These are phyloP conservation scores for Megalonaias nervosa DNA, from an alignment of 1,140 invertebrate species.

Conservation along the genomic window DNA sequence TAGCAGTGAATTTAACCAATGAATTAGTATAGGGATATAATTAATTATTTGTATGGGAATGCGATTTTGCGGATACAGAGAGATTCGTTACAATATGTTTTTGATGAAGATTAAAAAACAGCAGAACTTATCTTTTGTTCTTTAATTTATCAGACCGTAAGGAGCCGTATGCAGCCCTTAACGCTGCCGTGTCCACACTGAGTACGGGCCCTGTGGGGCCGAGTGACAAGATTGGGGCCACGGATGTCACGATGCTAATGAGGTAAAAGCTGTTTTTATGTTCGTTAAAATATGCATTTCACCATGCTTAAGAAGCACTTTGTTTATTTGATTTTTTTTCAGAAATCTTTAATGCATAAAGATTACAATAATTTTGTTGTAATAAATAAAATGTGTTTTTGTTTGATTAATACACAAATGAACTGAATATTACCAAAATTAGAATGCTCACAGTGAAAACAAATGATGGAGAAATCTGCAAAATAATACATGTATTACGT, in stretches of 20 bases:
- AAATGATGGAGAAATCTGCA: too few relatives aligned
- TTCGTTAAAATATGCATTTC: too few relatives aligned
- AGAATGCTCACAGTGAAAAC: too few relatives aligned
- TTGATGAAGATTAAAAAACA: neutral
- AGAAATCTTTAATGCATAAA: too few relatives aligned
- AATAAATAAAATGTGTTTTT: too few relatives aligned
- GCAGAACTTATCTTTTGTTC: neutral
- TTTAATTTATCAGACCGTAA: conserved; percentile 21
- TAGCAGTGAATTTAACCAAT: too few relatives aligned
- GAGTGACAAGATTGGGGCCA: conserved; percentile 52
- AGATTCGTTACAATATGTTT: neutral
- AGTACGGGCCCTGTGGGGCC: conserved; percentile 63
- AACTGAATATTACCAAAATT: too few relatives aligned
- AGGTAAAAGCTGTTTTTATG: conserved; percentile 19
- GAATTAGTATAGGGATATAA: too few relatives aligned
- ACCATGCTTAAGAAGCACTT: neutral
- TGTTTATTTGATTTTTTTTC: neutral
- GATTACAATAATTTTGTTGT: too few relatives aligned
- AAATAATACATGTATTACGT: too few relatives aligned
- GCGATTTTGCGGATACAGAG: neutral
- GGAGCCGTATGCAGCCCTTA: conserved; percentile 45
- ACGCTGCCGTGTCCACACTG: conserved; percentile 55
- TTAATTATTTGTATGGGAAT: too few relatives aligned
- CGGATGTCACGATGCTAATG: conserved; percentile 44
- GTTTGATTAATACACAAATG: too few relatives aligned